Evolutionary conservation across 2,797 vertebrate species (phyloP).

Genomic region (Aulostomus chinensis): DNA sequence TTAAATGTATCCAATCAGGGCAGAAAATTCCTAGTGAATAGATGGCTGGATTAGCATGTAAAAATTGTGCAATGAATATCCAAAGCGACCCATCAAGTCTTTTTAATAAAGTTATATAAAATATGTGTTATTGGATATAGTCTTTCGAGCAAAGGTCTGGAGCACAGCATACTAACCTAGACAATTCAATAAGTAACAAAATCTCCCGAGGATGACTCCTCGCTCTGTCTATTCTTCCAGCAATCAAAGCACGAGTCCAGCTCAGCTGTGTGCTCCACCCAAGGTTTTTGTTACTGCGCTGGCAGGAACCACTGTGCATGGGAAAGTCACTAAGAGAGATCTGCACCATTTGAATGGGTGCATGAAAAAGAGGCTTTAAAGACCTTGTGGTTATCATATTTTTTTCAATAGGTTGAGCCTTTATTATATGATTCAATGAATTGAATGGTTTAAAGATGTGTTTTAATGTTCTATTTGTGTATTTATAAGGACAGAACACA

Average conservation of each 20-base stretch:
- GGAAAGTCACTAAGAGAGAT: conserved; percentile 71
- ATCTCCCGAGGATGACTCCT: conserved; percentile 37
- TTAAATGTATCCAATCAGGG: conserved; percentile 1
- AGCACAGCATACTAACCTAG: conserved; percentile 11
- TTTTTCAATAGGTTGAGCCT: background rate
- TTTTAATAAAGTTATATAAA: conserved; percentile 11
- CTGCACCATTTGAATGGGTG: conserved; percentile 38
- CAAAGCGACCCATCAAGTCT: conserved; percentile 9
- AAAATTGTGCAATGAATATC: background rate
- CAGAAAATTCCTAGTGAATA: no score
- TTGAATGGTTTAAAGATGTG: background rate
- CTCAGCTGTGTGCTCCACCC: conserved; percentile 74
- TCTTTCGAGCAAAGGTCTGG: conserved; percentile 11
- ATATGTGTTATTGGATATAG: conserved; percentile 3
- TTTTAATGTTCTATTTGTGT: no score
- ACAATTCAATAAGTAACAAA: conserved; percentile 38
- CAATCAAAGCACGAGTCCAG: conserved; percentile 64
- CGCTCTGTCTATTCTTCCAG: conserved; percentile 41
- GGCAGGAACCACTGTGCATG: conserved; percentile 57
- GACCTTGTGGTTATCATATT: no score
- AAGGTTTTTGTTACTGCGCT: conserved; percentile 67
- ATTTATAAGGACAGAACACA: no score
- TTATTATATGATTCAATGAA: conserved; percentile 4
- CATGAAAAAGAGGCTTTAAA: conserved; percentile 14
- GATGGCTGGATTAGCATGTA: background rate